phyloP scores from a whole-genome alignment of 2,113 vertebrate genomes.

The Eurypyga helias region DNA sequence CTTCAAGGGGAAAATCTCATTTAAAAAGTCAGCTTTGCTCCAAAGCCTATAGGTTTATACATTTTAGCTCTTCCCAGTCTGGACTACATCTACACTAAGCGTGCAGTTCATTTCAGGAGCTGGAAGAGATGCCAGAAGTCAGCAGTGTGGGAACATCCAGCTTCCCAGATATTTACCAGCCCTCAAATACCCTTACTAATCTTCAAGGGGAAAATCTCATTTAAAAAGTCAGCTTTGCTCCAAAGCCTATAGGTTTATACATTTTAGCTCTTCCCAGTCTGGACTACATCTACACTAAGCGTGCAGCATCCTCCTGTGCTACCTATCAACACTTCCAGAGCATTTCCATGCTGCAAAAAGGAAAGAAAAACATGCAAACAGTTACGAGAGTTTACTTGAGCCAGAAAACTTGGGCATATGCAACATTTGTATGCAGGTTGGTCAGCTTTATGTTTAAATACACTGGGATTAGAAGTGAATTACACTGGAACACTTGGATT shows the following conservation, averaged over 20 bases:
- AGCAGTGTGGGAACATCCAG: not conserved
- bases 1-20: not conserved
- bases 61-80: not conserved
- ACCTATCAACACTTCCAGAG: not conserved
- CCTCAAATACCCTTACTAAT: not conserved
- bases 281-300: not conserved
- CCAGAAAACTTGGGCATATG: not conserved
- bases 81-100: not conserved
- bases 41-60: not conserved
- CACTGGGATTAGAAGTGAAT: not conserved
- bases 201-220: not conserved
- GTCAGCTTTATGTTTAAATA: not conserved
- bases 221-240: not conserved
- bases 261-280: not conserved
- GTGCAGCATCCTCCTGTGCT: not conserved
- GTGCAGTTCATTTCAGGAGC: not conserved
- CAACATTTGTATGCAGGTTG: not conserved
- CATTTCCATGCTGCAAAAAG: not conserved
- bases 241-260: not conserved
- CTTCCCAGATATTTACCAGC: not conserved
- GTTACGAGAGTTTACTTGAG: not conserved
- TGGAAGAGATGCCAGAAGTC: not conserved
- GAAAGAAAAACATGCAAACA: fast-evolving
- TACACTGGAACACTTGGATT: fast-evolving
- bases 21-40: not conserved